Evolutionary conservation across 2,888 invertebrate genomes (phyloP).

Genomic region (Apeira syringaria): DNA sequence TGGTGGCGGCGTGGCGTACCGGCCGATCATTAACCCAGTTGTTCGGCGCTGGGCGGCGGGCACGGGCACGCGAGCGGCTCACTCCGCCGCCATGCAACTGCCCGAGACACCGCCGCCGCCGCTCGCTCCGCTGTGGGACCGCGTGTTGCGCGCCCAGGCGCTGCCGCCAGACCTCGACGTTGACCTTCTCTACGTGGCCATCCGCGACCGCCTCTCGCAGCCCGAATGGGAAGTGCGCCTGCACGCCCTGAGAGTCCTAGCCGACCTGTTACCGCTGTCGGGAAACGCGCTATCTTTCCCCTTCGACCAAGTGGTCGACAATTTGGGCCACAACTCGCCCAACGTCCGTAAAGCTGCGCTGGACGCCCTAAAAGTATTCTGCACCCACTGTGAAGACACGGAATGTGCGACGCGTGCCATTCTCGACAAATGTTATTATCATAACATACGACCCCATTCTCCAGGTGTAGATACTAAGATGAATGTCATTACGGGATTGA

Average conservation of each 20-base stretch:
- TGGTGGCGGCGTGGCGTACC: constrained; percentile 63
- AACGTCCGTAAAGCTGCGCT: constrained; percentile 91
- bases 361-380: constrained; percentile 89
- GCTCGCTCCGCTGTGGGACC: constrained; percentile 92
- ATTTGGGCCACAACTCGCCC: constrained; percentile 91
- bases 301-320: constrained; percentile 89
- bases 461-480: constrained; percentile 77
- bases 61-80: constrained; percentile 61
- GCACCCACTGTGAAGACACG: constrained; percentile 86
- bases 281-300: constrained; percentile 87
- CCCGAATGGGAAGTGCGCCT: constrained; percentile 94
- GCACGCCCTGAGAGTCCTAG: constrained; percentile 90
- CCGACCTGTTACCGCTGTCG: constrained; percentile 90
- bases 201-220: constrained; percentile 88
- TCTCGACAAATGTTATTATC: constrained; percentile 86
- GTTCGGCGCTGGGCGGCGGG: constrained; percentile 73
- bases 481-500: constrained; percentile 85
- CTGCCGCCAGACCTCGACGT: constrained; percentile 88
- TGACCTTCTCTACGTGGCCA: constrained; percentile 86
- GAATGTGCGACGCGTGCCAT: constrained; percentile 87
- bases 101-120: constrained; percentile 76
- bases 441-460: constrained; percentile 77
- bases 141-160: constrained; percentile 88
- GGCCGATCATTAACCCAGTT: constrained; percentile 83
- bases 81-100: constrained; percentile 71